These are phyloP conservation scores for Hecatera dysodea DNA, from an alignment of 2,888 invertebrate species.

Conservation along the genomic window DNA sequence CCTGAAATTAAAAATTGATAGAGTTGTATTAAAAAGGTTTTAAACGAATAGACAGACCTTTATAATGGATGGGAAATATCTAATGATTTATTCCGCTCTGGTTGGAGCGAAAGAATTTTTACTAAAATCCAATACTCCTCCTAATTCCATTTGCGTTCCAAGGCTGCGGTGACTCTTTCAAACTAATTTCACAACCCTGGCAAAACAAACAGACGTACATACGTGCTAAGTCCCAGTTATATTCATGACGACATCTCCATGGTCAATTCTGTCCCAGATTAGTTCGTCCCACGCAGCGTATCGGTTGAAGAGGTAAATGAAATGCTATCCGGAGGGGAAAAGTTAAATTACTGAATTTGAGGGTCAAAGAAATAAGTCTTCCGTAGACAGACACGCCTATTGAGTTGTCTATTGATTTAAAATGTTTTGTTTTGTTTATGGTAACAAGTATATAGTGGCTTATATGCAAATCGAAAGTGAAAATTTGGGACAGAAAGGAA, in stretches of 20 bases:
- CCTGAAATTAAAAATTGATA: not conserved
- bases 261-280: slow-evolving; percentile 83
- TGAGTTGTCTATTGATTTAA: slow-evolving; percentile 84
- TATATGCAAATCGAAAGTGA: slow-evolving; percentile 41
- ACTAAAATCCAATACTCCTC: no score
- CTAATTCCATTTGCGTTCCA: not conserved
- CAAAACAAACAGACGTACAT: not conserved
- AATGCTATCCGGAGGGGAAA: slow-evolving; percentile 91
- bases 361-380: slow-evolving; percentile 91
- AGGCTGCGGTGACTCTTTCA: not conserved
- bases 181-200: no score
- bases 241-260: slow-evolving; percentile 72
- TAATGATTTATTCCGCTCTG: no score
- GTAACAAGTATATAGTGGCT: slow-evolving; percentile 37
- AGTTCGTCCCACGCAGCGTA: slow-evolving; percentile 91
- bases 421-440: slow-evolving; percentile 72
- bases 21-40: no score
- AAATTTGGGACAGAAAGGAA: not conserved
- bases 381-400: slow-evolving; percentile 83
- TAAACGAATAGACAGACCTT: no score
- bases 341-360: slow-evolving; percentile 91
- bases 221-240: not conserved
- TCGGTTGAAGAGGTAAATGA: slow-evolving; percentile 91
- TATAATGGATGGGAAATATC: no score
- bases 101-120: no score